A percentile compares a stretch with the other conserved stretches of the same genome.
Evolutionary conservation across 2,888 invertebrate species (phyloP).

Genomic region (Melinaea marsaeus): DNA sequence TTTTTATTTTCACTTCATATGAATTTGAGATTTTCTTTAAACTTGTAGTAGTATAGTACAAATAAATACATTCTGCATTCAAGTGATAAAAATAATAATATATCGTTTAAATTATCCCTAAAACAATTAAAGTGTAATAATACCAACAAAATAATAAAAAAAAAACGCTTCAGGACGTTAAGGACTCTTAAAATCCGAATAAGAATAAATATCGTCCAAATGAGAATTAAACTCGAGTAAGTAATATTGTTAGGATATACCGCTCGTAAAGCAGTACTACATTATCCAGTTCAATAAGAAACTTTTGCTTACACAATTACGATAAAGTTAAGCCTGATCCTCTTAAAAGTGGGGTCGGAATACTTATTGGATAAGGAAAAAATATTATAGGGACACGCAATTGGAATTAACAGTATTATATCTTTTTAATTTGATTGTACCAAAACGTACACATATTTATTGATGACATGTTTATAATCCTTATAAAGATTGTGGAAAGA

Average conservation of each 20-base stretch:
- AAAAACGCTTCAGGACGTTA: background rate
- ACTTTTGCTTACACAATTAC: conserved; percentile 21
- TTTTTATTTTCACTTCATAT: background rate
- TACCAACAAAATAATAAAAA: background rate
- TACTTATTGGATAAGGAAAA: conserved; percentile 1
- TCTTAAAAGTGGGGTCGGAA: conserved; percentile 2
- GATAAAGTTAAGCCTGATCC: conserved; percentile 4
- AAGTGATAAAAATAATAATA: background rate
- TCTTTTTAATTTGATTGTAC: too few species aligned
- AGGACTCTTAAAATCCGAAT: conserved; percentile 1
- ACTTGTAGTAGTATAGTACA: too few species aligned
- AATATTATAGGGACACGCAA: background rate
- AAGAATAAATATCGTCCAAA: conserved; percentile 15
- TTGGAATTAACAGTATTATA: too few species aligned
- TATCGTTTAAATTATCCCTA: background rate
- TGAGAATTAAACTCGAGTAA: conserved; percentile 32
- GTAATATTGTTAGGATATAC: conserved; percentile 33
- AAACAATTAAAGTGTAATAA: background rate
- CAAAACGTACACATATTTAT: too few species aligned
- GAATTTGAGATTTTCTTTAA: too few species aligned
- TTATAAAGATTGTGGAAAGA: too few species aligned
- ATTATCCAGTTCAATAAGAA: conserved; percentile 26
- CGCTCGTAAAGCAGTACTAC: conserved; percentile 29
- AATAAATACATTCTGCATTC: too few species aligned
- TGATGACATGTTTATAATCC: too few species aligned